Conservation (phyloP, 2,113 vertebrate genomes). For the Taxidea taxus region DNA sequence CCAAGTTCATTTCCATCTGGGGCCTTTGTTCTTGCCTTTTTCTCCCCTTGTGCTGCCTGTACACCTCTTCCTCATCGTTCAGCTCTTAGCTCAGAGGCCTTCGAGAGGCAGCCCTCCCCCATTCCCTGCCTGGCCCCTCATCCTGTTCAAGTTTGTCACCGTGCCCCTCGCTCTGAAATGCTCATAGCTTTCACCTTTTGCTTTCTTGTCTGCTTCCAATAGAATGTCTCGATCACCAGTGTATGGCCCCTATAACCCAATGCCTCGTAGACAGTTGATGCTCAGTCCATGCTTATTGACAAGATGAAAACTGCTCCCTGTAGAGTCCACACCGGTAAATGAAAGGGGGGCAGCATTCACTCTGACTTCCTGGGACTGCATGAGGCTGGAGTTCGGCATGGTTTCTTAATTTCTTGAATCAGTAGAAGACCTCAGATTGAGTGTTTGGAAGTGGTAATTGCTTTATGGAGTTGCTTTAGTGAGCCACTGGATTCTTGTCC, state of each 20-base stretch:
- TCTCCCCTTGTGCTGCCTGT: neutral
- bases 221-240: neutral
- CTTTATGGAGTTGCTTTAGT: neutral
- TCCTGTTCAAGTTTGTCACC: neutral
- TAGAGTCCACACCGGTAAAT: neutral
- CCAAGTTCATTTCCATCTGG: neutral
- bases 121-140: neutral
- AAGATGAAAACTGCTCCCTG: neutral
- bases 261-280: neutral
- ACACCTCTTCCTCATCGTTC: neutral
- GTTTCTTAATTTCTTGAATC: neutral
- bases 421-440: neutral
- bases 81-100: neutral
- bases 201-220: neutral
- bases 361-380: neutral
- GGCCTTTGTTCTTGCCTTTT: neutral
- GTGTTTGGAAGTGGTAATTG: neutral
- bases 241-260: neutral
- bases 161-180: neutral
- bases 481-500: neutral
- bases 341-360: neutral
- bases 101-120: neutral
- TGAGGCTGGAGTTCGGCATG: neutral
- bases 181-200: neutral
- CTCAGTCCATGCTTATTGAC: neutral